phyloP scores from a whole-genome alignment of 2,888 invertebrate species.

The Mythimna vitellina region DNA sequence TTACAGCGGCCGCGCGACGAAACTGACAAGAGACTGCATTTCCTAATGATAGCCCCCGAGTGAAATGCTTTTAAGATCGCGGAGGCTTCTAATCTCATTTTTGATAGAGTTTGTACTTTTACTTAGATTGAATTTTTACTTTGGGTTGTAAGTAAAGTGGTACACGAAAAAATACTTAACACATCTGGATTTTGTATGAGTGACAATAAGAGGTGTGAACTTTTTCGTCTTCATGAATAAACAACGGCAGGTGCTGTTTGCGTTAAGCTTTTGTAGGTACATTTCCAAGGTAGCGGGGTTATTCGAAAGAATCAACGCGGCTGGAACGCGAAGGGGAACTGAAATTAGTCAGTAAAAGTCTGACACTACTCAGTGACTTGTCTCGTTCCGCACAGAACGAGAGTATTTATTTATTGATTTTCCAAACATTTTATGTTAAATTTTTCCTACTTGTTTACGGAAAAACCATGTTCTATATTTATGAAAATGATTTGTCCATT shows the following conservation, averaged over 20 bases:
- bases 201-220: slow-evolving; percentile 23
- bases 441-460: slow-evolving; percentile 8
- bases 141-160: slow-evolving; percentile 11
- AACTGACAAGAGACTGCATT: slow-evolving; percentile 64
- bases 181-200: slow-evolving; percentile 20
- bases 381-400: no score
- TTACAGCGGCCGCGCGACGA: slow-evolving; percentile 40
- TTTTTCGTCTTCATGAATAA: slow-evolving; percentile 27
- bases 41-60: slow-evolving; percentile 62
- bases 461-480: background rate
- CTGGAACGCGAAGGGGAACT: no score
- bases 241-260: slow-evolving; percentile 23
- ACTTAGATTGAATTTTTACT: slow-evolving; percentile 17
- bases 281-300: no score
- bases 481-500: slow-evolving; percentile 9
- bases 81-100: slow-evolving; percentile 49
- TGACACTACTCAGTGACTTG: no score
- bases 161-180: slow-evolving; percentile 43
- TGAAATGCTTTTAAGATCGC: slow-evolving; percentile 59
- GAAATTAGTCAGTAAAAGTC: no score
- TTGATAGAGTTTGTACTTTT: slow-evolving; percentile 28
- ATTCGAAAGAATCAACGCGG: no score
- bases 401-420: no score
- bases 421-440: background rate
- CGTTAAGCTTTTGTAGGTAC: background rate